Conservation (phyloP, 2,888 invertebrate species). For the Trichogramma evanescens region DNA sequence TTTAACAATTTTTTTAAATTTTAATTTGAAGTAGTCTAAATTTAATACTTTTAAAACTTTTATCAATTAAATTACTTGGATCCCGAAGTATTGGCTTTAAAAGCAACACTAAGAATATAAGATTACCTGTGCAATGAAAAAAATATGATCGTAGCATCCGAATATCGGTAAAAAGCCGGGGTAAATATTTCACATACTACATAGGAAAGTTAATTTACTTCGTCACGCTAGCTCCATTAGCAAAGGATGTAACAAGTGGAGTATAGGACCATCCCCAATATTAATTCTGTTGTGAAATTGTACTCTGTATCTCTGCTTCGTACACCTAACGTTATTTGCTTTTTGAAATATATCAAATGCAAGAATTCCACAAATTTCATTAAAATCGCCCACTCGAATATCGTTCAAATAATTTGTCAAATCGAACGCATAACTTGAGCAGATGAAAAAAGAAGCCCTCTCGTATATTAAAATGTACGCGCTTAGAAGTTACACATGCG, state of each 20-base stretch:
- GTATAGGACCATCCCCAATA: conserved; percentile 21
- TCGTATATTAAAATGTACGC: no score
- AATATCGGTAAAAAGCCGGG: not conserved
- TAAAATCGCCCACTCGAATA: no score
- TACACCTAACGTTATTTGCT: no score
- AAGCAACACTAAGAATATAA: conserved; percentile 11
- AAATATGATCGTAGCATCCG: not conserved
- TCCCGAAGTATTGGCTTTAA: conserved; percentile 1
- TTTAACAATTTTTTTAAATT: no score
- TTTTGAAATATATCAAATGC: not conserved
- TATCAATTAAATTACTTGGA: no score
- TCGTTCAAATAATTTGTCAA: no score
- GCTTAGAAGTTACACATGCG: no score
- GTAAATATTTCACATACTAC: conserved; percentile 24
- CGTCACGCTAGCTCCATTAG: conserved; percentile 29
- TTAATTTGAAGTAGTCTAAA: no score
- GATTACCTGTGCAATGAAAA: not conserved
- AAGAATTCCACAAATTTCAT: no score
- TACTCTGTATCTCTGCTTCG: not conserved
- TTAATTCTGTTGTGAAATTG: conserved; percentile 26
- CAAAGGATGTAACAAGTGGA: conserved; percentile 23
- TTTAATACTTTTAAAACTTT: no score
- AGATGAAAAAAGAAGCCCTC: no score
- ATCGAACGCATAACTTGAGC: no score
- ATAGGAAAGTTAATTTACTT: conserved; percentile 40